Evolutionary conservation across 2,113 vertebrate species (phyloP).

Genomic region (Pluvialis apricaria): DNA sequence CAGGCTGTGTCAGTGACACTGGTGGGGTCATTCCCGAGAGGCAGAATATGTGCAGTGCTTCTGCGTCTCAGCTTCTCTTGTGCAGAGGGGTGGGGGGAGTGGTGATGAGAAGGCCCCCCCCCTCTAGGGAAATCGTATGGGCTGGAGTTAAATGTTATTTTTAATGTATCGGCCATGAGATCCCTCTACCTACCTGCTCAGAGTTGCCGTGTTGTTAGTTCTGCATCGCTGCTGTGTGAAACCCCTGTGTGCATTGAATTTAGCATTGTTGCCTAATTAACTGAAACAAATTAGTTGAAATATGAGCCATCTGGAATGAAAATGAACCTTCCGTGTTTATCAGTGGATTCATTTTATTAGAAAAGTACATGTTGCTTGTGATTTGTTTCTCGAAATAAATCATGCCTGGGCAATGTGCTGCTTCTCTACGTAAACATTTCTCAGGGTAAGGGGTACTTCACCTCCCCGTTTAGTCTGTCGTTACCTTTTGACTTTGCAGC

Average conservation of each 20-base stretch:
- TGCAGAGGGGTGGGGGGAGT: neutral
- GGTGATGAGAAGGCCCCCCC: neutral
- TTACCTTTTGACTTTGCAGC: neutral
- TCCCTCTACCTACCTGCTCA: neutral
- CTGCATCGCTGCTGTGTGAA: neutral
- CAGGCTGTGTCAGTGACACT: neutral
- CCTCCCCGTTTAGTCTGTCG: neutral
- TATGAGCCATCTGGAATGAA: conserved; percentile 72
- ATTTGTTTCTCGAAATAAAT: conserved; percentile 47
- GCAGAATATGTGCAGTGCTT: neutral
- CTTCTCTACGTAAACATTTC: neutral
- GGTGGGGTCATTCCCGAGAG: neutral
- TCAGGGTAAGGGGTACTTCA: neutral
- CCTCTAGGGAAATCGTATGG: neutral
- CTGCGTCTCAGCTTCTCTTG: neutral
- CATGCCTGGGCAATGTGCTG: neutral
- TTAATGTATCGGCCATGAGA: neutral
- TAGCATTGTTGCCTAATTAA: conserved; percentile 63
- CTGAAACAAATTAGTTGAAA: conserved; percentile 70
- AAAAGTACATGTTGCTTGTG: conserved; percentile 33
- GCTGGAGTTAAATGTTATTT: neutral
- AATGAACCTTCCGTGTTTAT: conserved; percentile 45
- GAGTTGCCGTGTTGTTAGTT: neutral
- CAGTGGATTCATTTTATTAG: conserved; percentile 35
- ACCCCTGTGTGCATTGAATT: conserved; percentile 13